These are phyloP conservation scores for Macaria notata DNA, from an alignment of 2,888 invertebrate species.

Conservation along the genomic window DNA sequence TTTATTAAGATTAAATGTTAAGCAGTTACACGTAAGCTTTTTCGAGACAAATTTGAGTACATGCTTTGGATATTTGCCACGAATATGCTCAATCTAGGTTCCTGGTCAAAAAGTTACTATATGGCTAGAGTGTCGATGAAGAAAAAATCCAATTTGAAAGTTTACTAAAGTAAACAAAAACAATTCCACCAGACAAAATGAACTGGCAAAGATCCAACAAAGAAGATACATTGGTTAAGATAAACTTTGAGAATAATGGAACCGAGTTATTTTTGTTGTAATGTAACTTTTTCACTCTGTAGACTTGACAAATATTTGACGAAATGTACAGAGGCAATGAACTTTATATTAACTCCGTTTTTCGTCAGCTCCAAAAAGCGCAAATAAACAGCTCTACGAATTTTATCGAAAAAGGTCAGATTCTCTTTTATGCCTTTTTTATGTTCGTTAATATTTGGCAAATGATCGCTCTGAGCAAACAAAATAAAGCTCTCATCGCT, in stretches of 20 bases:
- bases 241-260: slow-evolving; percentile 19
- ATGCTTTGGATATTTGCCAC: too few species aligned
- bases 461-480: slow-evolving; percentile 29
- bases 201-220: slow-evolving; percentile 19
- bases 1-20: too few species aligned
- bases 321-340: slow-evolving; percentile 6
- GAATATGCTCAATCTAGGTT: too few species aligned
- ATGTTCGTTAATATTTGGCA: slow-evolving; percentile 38
- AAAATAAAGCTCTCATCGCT: slow-evolving; percentile 32
- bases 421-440: slow-evolving; percentile 35
- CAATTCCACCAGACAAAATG: slow-evolving; percentile 12
- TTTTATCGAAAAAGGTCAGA: slow-evolving; percentile 22
- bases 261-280: slow-evolving; percentile 17
- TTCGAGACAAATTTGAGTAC: too few species aligned
- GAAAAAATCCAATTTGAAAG: not conserved
- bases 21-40: too few species aligned
- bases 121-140: too few species aligned
- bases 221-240: slow-evolving; percentile 14
- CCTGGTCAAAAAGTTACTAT: not conserved
- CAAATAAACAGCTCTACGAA: slow-evolving; percentile 21
- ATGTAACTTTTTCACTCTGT: slow-evolving; percentile 16
- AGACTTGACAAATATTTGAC: slow-evolving; percentile 17
- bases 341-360: slow-evolving; percentile 19
- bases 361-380: slow-evolving; percentile 13
- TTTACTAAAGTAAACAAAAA: slow-evolving; percentile 5